Evolutionary conservation across 1,140 invertebrate genomes (phyloP), one percentile per base, ranked within the genome.

Genomic region (Ceratosolen fusciceps): DNA sequence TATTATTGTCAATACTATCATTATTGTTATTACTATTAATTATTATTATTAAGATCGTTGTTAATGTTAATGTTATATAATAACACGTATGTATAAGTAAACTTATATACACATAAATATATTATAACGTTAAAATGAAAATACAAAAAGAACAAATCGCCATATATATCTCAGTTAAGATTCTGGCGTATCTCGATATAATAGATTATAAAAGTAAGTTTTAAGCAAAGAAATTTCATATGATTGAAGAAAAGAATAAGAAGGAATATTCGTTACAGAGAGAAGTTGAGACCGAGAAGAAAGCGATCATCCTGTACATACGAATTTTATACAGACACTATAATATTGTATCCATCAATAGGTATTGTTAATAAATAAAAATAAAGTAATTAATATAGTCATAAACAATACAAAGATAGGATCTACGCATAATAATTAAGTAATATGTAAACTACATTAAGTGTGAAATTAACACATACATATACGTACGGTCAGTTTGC

Each of bases 311-410:
- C 85, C 84, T 90, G 88, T 89, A 90, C 81, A 90, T 90, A 90
- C 88, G 86, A 90, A 87, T 90, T 90, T 90, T 90, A 90, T 90
- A 90, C 89, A 88, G 87, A 90, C 85, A 84, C 68, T 76, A 89
- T 89, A 9, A 83, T 83, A 88, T 88, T 86, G 87, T 90, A 89
- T 86, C 86, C 86, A 88, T 88, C 87, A 86, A 88, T 84, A 79
- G 68, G 65, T 87, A 88, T 82, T 83, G 83, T 83, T 81, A 86
- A 86, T 79, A 84, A 85, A 85, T 82, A 85, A 83, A 85, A 82
- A 79, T 80, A 79, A 81, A 84, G 76, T 83, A 81, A 77, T 80
- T 79, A 82, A 80, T 77, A 83, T 80, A 83, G 79, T 82, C 80
- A 82, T 79, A 83, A 79, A 84, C 81, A 68, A 81, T 85, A 84